phyloP scores from a whole-genome alignment of 1,140 invertebrate species.

The Oreohelix idahoensis region DNA sequence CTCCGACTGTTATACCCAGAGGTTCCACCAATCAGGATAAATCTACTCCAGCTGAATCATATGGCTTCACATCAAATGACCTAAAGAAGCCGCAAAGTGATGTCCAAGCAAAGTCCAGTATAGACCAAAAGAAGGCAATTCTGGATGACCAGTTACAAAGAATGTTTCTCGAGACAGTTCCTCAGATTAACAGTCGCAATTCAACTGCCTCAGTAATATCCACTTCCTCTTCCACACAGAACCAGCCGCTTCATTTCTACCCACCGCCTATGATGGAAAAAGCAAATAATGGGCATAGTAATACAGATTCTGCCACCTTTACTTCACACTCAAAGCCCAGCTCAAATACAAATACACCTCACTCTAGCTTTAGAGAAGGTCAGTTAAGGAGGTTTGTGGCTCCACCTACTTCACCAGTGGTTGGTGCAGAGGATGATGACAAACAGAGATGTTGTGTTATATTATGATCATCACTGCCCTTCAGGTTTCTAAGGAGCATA shows the following conservation, averaged over 20 bases:
- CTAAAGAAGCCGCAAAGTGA: constrained; percentile 52
- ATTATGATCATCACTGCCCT: too few relatives aligned
- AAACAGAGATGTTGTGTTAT: constrained; percentile 62
- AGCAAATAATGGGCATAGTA: constrained; percentile 54
- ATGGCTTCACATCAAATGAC: constrained; percentile 36
- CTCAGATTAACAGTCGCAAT: constrained; percentile 5
- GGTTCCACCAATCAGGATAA: not conserved
- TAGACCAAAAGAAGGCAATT: constrained; percentile 46
- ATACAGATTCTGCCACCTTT: constrained; percentile 43
- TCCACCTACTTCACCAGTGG: constrained; percentile 44
- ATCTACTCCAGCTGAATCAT: not conserved
- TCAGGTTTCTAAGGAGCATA: too few relatives aligned
- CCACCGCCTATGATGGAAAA: constrained; percentile 48
- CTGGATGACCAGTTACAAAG: constrained; percentile 55
- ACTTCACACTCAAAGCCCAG: not conserved
- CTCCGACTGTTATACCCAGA: not conserved
- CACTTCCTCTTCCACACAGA: not conserved
- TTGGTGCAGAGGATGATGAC: constrained; percentile 55
- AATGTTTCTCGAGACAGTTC: constrained; percentile 59
- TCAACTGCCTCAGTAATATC: not conserved
- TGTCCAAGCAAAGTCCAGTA: not conserved
- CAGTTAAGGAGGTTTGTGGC: constrained; percentile 50
- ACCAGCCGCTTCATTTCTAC: constrained; percentile 30
- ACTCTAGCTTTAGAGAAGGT: constrained; percentile 38
- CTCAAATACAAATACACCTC: constrained; percentile 6